phyloP scores from a whole-genome alignment of 2,797 vertebrate species.

The Jordanella pulchra region DNA sequence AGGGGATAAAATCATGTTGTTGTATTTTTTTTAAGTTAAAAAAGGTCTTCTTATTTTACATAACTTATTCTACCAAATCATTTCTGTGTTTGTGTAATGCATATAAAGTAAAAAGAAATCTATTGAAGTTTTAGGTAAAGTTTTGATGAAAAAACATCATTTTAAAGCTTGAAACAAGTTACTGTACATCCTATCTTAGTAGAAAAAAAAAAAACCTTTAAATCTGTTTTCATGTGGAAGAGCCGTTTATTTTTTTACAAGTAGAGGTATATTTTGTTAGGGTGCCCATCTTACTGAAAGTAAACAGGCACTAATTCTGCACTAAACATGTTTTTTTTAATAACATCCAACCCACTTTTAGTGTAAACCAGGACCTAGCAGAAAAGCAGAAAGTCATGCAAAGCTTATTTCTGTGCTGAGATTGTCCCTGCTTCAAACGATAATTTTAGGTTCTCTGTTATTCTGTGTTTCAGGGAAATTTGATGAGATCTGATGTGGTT shows the following conservation, averaged over 20 bases:
- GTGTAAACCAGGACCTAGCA: constrained; percentile 52
- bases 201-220: background rate
- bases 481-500: constrained; percentile 76
- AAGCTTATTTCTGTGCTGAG: constrained; percentile 66
- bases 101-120: background rate
- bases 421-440: constrained; percentile 66
- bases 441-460: constrained; percentile 69
- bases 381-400: constrained; percentile 63
- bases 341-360: constrained; percentile 53
- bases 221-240: constrained; percentile 13
- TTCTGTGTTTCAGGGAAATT: constrained; percentile 67
- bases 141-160: background rate
- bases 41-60: background rate
- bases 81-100: background rate
- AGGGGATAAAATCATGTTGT: background rate
- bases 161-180: background rate
- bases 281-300: constrained; percentile 34
- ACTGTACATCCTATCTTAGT: background rate
- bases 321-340: constrained; percentile 48
- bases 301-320: constrained; percentile 56
- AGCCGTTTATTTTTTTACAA: constrained; percentile 41
- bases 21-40: background rate
- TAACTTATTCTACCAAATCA: background rate
- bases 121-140: background rate
- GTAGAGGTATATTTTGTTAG: constrained; percentile 39